These are phyloP conservation scores for Manacus vitellinus DNA, from an alignment of 2,113 vertebrate genomes.

Conservation along the genomic window DNA sequence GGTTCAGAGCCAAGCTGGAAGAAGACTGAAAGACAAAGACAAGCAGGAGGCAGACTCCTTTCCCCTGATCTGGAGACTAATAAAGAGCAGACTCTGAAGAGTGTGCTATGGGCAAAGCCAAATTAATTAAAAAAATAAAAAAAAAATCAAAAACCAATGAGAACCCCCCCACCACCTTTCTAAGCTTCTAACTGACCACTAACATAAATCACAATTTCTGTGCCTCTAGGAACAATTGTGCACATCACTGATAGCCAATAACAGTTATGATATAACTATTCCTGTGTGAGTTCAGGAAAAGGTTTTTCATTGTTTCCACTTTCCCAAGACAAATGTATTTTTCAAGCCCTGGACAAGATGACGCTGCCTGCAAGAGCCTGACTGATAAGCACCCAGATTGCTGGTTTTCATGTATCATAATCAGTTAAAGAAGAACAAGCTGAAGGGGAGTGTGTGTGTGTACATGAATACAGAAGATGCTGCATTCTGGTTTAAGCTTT, in stretches of 20 bases:
- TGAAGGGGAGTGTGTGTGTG: neutral
- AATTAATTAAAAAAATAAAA: neutral
- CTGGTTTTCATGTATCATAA: neutral
- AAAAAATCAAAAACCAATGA: neutral
- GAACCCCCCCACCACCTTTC: rapidly evolving
- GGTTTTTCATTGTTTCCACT: neutral
- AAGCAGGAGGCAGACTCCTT: neutral
- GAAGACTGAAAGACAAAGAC: neutral
- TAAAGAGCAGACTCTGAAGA: neutral
- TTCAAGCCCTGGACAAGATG: neutral
- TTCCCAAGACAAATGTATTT: neutral
- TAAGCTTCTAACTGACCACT: neutral
- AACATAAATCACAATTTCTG: neutral
- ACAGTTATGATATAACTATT: neutral
- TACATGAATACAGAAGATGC: rapidly evolving
- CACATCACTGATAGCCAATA: neutral
- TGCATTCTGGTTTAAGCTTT: neutral
- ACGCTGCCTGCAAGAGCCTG: neutral
- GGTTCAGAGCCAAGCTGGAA: neutral
- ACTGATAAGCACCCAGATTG: neutral
- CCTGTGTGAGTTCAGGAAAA: neutral
- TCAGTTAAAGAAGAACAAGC: neutral
- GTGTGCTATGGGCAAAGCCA: neutral
- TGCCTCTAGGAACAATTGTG: neutral
- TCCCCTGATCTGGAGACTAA: neutral